Percentiles rank a stretch among this genome's conserved stretches.
phyloP scores from a whole-genome alignment of 2,113 vertebrate genomes.

The Colistium nudipinnis region DNA sequence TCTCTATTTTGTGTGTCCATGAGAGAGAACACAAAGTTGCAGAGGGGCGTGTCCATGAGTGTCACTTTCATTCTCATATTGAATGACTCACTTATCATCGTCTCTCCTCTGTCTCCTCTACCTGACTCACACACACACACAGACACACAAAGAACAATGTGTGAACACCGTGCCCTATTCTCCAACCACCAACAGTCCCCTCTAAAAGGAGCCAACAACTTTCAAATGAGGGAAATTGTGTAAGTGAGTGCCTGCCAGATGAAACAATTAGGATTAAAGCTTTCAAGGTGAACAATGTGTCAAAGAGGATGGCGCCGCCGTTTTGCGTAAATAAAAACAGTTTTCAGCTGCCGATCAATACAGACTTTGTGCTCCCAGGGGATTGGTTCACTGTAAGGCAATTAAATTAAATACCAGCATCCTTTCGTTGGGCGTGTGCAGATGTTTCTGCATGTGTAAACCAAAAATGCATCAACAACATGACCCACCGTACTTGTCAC shows the following conservation, averaged over 20 bases:
- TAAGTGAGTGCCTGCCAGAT: neutral
- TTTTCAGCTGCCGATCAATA: neutral
- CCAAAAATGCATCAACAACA: neutral
- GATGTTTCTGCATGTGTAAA: neutral
- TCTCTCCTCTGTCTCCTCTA: slow-evolving; percentile 55
- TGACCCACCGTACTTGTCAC: too few species aligned
- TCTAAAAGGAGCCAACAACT: neutral
- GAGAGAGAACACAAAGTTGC: slow-evolving; percentile 20
- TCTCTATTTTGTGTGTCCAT: neutral
- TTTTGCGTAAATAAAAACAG: too few species aligned
- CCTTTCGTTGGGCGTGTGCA: neutral
- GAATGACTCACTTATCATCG: slow-evolving; percentile 43
- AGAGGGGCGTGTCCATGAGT: slow-evolving; percentile 26
- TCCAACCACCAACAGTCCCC: slow-evolving; percentile 5
- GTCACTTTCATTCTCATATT: slow-evolving; percentile 57
- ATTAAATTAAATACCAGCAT: neutral
- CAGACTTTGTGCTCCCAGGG: neutral
- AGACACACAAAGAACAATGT: neutral
- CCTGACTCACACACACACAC: slow-evolving; percentile 34
- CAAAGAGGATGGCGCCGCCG: too few species aligned
- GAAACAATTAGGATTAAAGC: slow-evolving; percentile 1
- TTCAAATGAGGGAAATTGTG: neutral
- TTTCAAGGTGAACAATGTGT: slow-evolving; percentile 8
- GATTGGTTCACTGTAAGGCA: neutral
- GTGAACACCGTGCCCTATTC: slow-evolving; percentile 34